phyloP scores from a whole-genome alignment of 2,113 vertebrate species.

The Diadophis punctatus region DNA sequence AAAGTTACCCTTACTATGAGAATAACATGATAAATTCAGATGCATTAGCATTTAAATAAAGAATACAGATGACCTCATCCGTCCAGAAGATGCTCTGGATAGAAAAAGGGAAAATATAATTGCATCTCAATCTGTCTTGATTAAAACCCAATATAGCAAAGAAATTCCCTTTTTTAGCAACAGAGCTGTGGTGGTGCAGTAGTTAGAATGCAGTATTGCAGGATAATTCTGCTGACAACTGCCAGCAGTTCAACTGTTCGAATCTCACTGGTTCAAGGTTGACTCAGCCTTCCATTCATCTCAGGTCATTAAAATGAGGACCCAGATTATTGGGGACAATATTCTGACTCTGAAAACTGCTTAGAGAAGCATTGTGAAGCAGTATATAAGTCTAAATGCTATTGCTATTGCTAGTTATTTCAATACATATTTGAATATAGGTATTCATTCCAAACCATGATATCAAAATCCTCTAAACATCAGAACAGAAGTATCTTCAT shows the following conservation, averaged over 20 bases:
- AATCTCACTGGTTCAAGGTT: no score
- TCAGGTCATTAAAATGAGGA: no score
- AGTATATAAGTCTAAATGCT: no score
- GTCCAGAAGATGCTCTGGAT: neutral
- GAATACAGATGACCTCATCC: conserved; percentile 17
- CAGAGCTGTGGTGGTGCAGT: no score
- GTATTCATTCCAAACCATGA: neutral
- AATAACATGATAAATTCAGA: neutral
- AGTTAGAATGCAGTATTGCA: no score
- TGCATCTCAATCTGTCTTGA: neutral
- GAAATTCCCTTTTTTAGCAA: neutral
- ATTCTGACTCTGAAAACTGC: no score
- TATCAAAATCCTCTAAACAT: neutral
- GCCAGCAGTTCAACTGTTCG: no score
- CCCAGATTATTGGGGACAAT: no score
- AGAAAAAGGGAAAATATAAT: neutral
- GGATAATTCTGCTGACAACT: no score
- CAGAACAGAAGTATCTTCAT: neutral
- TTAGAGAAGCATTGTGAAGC: no score
- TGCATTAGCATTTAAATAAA: neutral
- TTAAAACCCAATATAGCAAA: neutral
- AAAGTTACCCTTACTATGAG: neutral
- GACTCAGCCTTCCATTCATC: no score
- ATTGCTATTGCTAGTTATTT: neutral
- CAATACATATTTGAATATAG: neutral